These are phyloP conservation scores for Rousettus leschenaultii DNA, from an alignment of 2,113 vertebrate species.

Conservation along the genomic window DNA sequence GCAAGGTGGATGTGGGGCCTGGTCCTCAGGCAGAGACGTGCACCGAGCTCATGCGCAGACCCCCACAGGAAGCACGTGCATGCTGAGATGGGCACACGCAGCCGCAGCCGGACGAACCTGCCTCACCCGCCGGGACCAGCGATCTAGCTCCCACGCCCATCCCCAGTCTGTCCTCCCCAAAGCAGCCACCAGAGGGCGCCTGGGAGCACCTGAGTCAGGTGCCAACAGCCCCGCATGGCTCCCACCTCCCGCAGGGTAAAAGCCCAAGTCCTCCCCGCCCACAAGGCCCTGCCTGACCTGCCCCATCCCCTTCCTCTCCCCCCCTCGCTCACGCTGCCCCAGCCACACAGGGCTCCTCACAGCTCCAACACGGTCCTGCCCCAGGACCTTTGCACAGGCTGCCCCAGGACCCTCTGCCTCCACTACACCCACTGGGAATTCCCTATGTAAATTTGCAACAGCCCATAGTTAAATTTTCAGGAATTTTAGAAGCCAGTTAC, in stretches of 20 bases:
- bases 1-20: background rate
- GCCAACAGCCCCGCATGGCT: background rate
- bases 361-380: background rate
- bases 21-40: accelerated
- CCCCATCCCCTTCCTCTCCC: no score
- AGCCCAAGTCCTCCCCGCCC: background rate
- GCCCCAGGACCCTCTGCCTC: background rate
- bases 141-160: background rate
- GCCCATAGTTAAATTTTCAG: accelerated
- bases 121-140: background rate
- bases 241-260: background rate
- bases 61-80: background rate
- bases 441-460: background rate
- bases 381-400: background rate
- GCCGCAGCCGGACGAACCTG: background rate
- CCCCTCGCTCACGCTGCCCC: background rate
- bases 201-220: background rate
- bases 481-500: background rate
- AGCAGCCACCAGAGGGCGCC: background rate
- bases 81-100: background rate
- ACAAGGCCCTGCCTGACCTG: background rate
- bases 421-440: background rate
- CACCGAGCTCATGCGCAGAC: slow-evolving; percentile 38
- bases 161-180: background rate
- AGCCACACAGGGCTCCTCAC: background rate